These are phyloP conservation scores for Drosophila nasuta DNA, from an alignment of 1,140 invertebrate genomes.

Conservation along the genomic window DNA sequence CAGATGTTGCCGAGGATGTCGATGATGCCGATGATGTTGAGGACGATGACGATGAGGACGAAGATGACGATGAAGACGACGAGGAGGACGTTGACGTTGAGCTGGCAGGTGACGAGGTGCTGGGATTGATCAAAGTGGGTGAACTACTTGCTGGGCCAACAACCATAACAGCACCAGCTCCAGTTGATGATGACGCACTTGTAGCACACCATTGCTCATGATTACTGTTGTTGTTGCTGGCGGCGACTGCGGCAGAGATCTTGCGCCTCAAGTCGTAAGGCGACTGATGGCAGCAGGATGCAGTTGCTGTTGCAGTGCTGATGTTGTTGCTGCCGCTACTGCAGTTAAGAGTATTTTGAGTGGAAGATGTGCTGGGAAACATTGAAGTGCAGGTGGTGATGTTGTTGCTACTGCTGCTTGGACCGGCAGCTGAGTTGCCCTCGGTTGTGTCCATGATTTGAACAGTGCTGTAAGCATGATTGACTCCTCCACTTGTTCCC, in stretches of 20 bases:
- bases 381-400: constrained; percentile 47
- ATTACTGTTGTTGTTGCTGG: constrained; percentile 79
- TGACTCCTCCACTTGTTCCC: constrained; percentile 18
- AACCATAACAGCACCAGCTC: constrained; percentile 61
- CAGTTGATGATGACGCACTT: constrained; percentile 33
- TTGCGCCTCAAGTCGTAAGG: constrained; percentile 94
- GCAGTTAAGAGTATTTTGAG: constrained; percentile 47
- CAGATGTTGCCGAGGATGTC: constrained; percentile 59
- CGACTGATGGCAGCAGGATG: constrained; percentile 89
- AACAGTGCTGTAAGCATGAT: constrained; percentile 56
- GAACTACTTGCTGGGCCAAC: constrained; percentile 73
- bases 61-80: constrained; percentile 50
- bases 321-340: constrained; percentile 53
- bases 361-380: constrained; percentile 55
- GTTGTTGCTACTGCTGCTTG: constrained; percentile 44
- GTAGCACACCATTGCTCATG: constrained; percentile 86
- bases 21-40: constrained; percentile 55
- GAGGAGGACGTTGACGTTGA: constrained; percentile 58
- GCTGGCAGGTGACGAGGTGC: constrained; percentile 61
- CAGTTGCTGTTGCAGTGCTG: constrained; percentile 62
- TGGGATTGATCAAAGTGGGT: constrained; percentile 69
- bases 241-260: constrained; percentile 88
- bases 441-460: constrained; percentile 75
- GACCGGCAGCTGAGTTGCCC: constrained; percentile 36
- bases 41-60: constrained; percentile 53